These are phyloP conservation scores for Lithophane semibrunnea DNA, from an alignment of 2,888 invertebrate species.

Conservation along the genomic window DNA sequence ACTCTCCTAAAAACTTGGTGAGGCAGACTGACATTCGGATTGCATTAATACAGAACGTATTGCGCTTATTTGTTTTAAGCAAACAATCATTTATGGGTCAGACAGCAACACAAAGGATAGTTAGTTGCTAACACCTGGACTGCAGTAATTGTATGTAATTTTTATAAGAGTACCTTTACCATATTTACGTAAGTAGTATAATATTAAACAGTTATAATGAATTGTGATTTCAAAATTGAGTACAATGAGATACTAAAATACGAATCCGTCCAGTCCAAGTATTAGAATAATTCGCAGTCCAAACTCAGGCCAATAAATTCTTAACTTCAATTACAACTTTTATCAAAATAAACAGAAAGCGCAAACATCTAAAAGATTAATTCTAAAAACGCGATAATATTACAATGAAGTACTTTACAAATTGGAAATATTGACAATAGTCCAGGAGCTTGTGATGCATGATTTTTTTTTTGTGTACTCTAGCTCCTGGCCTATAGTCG, in stretches of 20 bases:
- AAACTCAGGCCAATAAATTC: slow-evolving; percentile 25
- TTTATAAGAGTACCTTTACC: neutral
- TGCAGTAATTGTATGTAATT: neutral
- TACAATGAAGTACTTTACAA: slow-evolving; percentile 76
- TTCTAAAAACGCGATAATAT: slow-evolving; percentile 63
- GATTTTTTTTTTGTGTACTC: slow-evolving; percentile 56
- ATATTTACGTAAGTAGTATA: neutral
- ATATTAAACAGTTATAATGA: neutral
- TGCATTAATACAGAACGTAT: neutral
- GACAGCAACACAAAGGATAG: slow-evolving; percentile 9
- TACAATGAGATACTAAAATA: neutral
- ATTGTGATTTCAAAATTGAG: neutral
- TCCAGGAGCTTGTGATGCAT: slow-evolving; percentile 65
- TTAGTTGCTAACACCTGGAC: slow-evolving; percentile 10
- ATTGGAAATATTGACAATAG: slow-evolving; percentile 72
- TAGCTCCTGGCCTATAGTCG: slow-evolving; percentile 68
- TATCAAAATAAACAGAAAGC: slow-evolving; percentile 69
- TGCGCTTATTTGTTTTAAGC: neutral
- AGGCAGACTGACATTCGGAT: slow-evolving; percentile 27
- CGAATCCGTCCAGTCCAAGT: slow-evolving; percentile 1
- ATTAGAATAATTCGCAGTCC: slow-evolving; percentile 30
- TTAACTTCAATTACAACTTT: slow-evolving; percentile 23
- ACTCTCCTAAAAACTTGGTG: slow-evolving; percentile 14
- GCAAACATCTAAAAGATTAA: slow-evolving; percentile 68
- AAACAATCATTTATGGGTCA: slow-evolving; percentile 5